Base-by-base conservation (phyloP, 2,888 invertebrate species). In the Dendrolimus houi region DNA sequence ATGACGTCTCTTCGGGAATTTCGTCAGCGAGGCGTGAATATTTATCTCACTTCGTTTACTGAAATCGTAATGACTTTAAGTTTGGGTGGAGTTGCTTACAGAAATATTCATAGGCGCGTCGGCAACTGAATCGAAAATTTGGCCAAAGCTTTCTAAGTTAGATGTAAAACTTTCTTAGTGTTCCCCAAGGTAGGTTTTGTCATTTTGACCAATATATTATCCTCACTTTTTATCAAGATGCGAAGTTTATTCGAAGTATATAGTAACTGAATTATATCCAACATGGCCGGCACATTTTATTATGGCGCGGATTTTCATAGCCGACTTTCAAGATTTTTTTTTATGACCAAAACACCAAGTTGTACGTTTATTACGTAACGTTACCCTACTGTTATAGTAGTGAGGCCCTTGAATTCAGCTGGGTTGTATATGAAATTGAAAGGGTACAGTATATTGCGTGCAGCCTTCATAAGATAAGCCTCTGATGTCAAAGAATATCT, bases 401-500 rank as follows among this genome's bases (percentile, higher is more conserved):
- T 61, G 64, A 63, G 64, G 71, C 72, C 78, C 74, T 74, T 73
- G 75, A 71, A 75, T 74, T 74, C 71, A 64, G 66, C 60, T 69
- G 68, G 66, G 66, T 9, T 40, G 41, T 64, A 67, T 65, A 64
- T 68, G 63, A 69, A 70, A 65, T 69, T 68, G 68, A 64, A 69
- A 67, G 63, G 62, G 67, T 72, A 72, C 74, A 79, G 79, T 71
- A 74, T 68, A 65, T 80, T 81, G 84, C 82, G 83, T 84, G 80
- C 71, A 72, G 70, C 63, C 65, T 69, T 64, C 63, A 63, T 62
- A 65, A 76, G 77, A 79, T 79, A 81, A 80, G 77, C 76, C 69
- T 64, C 67, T 64, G 74, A 75, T 72, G 69, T 69, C 76, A 70
- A 67, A 68, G 64, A 69, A 77, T 77, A 75, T 77, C 78, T 78